Percentiles rank a stretch among this genome's conserved stretches.
Conservation (phyloP, 2,797 vertebrate genomes). For the Melopsittacus undulatus region DNA sequence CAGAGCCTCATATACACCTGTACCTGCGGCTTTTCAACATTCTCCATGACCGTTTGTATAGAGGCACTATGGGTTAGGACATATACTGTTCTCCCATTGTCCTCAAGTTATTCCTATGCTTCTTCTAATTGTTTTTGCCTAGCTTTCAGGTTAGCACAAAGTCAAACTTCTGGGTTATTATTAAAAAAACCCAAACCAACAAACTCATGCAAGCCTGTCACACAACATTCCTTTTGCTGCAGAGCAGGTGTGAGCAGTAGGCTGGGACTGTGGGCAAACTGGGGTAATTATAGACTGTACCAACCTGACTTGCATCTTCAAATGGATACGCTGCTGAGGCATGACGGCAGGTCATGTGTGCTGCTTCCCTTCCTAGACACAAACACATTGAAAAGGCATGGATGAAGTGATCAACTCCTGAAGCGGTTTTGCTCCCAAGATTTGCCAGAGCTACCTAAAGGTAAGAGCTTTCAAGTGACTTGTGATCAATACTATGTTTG, state of each 20-base stretch:
- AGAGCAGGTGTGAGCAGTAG: conserved; percentile 33
- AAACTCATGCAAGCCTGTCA: neutral
- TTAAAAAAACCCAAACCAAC: neutral
- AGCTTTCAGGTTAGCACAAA: neutral
- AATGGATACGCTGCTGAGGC: neutral
- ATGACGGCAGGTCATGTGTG: neutral
- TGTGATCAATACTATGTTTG: neutral
- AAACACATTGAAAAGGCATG: neutral
- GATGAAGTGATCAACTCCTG: neutral
- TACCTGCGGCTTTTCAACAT: neutral
- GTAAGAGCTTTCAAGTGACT: conserved; percentile 9
- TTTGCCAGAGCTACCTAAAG: neutral
- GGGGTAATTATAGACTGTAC: conserved; percentile 42
- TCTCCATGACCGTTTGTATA: neutral
- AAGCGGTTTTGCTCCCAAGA: neutral
- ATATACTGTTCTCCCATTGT: accelerated
- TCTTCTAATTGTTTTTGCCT: neutral
- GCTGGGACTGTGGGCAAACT: neutral
- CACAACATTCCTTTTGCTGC: conserved; percentile 50
- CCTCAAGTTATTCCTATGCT: neutral
- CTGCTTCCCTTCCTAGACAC: neutral
- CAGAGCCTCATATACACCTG: neutral
- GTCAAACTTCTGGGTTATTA: neutral
- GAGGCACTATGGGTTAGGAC: neutral
- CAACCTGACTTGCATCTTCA: neutral